Conservation (phyloP, 2,113 vertebrate species). For the Urocolius indicus region DNA sequence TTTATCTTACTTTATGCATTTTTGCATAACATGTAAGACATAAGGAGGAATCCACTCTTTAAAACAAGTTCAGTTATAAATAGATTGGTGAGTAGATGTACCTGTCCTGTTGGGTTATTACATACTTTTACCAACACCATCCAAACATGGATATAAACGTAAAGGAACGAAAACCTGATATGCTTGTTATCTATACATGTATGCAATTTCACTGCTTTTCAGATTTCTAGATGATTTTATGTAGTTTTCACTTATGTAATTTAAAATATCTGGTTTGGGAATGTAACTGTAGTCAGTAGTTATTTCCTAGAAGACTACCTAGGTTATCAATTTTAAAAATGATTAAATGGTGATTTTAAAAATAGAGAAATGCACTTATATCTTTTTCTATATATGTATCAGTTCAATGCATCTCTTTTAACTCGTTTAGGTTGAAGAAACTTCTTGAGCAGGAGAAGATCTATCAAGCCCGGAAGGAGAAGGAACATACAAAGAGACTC, state of each 20-base stretch:
- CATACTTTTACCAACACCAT: background rate
- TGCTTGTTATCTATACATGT: background rate
- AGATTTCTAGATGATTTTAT: background rate
- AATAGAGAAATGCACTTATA: background rate
- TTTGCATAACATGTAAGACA: background rate
- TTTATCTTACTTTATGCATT: background rate
- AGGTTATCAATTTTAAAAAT: background rate
- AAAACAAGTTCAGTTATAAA: background rate
- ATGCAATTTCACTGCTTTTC: background rate
- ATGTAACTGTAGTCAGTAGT: background rate
- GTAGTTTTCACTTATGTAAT: background rate
- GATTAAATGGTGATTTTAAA: background rate
- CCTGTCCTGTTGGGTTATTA: background rate
- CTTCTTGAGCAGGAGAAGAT: constrained; percentile 95
- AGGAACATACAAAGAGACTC: constrained; percentile 87
- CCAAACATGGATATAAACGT: background rate
- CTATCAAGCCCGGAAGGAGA: constrained; percentile 91
- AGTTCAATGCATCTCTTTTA: background rate
- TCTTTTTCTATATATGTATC: no score
- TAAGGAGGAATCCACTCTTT: background rate
- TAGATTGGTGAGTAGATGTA: background rate
- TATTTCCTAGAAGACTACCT: background rate
- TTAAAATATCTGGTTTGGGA: background rate
- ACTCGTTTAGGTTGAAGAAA: constrained; percentile 87
- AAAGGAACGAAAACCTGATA: background rate